These are phyloP conservation scores for Euphysa ruthae DNA, from an alignment of 30 jellyfish, hydroid and myxozoan genomes.

Conservation along the genomic window DNA sequence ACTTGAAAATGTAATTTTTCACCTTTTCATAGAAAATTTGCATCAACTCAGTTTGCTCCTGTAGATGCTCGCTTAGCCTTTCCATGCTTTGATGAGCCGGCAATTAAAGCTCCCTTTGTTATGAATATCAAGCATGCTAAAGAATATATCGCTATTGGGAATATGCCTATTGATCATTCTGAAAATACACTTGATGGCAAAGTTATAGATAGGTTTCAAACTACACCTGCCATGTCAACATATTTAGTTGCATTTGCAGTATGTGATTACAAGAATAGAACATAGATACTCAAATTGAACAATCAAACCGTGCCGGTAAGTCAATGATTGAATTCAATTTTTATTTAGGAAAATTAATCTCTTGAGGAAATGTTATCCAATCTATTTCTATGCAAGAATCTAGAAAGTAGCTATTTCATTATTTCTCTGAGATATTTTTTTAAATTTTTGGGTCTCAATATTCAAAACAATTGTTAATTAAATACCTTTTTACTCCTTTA, in stretches of 20 bases:
- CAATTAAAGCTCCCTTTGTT: constrained; percentile 70
- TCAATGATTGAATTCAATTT: no score
- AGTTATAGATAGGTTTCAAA: constrained; percentile 6
- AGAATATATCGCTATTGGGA: constrained; percentile 52
- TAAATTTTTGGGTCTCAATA: neutral
- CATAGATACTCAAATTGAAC: no score
- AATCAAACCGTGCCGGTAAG: no score
- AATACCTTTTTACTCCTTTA: no score
- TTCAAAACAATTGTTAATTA: neutral
- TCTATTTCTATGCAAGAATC: neutral
- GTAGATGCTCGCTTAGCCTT: constrained; percentile 91
- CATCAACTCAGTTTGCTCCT: constrained; percentile 95
- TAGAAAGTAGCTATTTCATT: neutral
- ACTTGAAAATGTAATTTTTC: no score
- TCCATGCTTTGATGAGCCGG: constrained; percentile 97
- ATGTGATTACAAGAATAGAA: constrained; percentile 60
- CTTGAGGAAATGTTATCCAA: neutral
- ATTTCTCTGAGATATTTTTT: neutral
- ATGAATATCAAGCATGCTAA: constrained; percentile 51
- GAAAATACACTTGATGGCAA: constrained; percentile 5
- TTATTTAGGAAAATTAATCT: no score
- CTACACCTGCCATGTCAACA: constrained; percentile 72
- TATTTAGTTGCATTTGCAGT: constrained; percentile 79
- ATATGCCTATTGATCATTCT: constrained; percentile 74
- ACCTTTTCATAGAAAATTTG: constrained; percentile 44